phyloP scores from a whole-genome alignment of 30 jellyfish, hydroid and myxozoan species.

The Chironex yamaguchii region DNA sequence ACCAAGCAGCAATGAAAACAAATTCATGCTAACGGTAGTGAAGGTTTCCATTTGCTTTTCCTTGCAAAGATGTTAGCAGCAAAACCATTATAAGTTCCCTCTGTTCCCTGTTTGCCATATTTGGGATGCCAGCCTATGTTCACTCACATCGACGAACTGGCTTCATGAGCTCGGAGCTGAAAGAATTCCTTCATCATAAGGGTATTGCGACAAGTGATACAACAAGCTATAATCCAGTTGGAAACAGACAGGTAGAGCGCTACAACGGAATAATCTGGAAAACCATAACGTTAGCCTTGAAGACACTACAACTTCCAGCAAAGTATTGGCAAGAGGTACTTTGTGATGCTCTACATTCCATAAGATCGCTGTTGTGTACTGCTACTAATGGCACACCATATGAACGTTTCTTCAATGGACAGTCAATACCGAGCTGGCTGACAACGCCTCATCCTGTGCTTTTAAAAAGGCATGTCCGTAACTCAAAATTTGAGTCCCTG shows the following conservation, averaged over 20 bases:
- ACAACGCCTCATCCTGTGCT: slow-evolving; percentile 70
- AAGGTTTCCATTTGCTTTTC: slow-evolving; percentile 32
- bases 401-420: slow-evolving; percentile 33
- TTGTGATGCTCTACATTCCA: slow-evolving; percentile 61
- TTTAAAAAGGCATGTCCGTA: slow-evolving; percentile 20
- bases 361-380: slow-evolving; percentile 63
- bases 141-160: slow-evolving; percentile 23
- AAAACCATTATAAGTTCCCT: background rate
- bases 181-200: background rate
- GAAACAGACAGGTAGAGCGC: slow-evolving; percentile 10
- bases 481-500: background rate
- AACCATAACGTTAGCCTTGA: slow-evolving; percentile 15
- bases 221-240: slow-evolving; percentile 2
- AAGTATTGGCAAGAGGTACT: slow-evolving; percentile 35
- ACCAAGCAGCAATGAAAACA: slow-evolving; percentile 12
- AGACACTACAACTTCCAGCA: slow-evolving; percentile 12
- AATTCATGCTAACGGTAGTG: slow-evolving; percentile 23
- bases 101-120: background rate
- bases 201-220: slow-evolving; percentile 32
- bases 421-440: slow-evolving; percentile 3
- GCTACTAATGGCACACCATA: slow-evolving; percentile 72
- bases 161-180: slow-evolving; percentile 2
- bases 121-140: slow-evolving; percentile 22
- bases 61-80: slow-evolving; percentile 13
- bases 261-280: slow-evolving; percentile 61